Evolutionary conservation across 2,888 invertebrate genomes (phyloP).

Genomic region (Meloe dianella): DNA sequence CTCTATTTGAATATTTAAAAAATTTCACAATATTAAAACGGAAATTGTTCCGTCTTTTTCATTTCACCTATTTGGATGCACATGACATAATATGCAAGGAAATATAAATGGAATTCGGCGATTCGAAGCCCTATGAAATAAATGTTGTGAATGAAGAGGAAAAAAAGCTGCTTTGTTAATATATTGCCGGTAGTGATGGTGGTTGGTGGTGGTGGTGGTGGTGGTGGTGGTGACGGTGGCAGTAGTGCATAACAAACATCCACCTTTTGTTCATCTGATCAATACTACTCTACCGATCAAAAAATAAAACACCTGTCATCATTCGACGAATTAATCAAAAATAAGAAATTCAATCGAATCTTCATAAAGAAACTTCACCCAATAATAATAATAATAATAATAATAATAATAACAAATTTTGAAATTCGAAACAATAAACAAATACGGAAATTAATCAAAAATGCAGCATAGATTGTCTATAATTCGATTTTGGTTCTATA

Average conservation of each 20-base stretch:
- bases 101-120: constrained; percentile 11
- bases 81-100: constrained; percentile 17
- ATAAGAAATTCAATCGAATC: constrained; percentile 40
- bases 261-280: constrained; percentile 13
- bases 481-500: not conserved
- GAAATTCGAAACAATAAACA: constrained; percentile 69
- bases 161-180: not conserved
- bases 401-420: no score
- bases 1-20: no score
- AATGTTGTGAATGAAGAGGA: not conserved
- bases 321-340: constrained; percentile 5
- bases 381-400: no score
- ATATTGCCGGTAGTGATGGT: not conserved
- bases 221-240: not conserved
- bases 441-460: not conserved
- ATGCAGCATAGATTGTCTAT: not conserved
- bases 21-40: not conserved
- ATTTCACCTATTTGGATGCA: constrained; percentile 20
- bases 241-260: constrained; percentile 4
- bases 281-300: constrained; percentile 13
- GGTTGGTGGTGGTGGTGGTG: not conserved
- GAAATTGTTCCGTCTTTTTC: not conserved
- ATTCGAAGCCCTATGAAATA: not conserved
- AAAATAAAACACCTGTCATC: constrained; percentile 12
- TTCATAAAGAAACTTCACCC: constrained; percentile 44